Evolutionary conservation across 2,888 invertebrate genomes (phyloP).

Genomic region (Ichneumoninae sp.): DNA sequence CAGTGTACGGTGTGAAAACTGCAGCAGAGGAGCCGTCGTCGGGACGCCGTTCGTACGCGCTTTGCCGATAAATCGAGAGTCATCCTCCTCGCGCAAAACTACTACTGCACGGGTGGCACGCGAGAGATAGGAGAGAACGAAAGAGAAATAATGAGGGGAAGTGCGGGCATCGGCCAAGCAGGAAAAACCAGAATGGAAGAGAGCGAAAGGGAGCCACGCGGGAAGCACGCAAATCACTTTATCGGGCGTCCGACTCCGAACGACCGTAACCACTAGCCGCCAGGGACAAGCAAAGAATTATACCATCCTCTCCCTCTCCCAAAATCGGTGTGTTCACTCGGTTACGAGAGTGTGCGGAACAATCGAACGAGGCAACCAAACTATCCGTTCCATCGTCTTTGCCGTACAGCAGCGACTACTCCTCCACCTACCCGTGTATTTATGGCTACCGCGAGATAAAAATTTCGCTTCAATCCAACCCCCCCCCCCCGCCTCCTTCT

Average conservation of each 20-base stretch:
- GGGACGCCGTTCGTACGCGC: constrained; percentile 53
- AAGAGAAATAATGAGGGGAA: constrained; percentile 65
- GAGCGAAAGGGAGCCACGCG: constrained; percentile 22
- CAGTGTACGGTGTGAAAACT: constrained; percentile 37
- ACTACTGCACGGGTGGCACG: constrained; percentile 29
- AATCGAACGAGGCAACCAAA: constrained; percentile 63
- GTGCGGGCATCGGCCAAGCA: constrained; percentile 48
- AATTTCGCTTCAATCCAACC: constrained; percentile 53
- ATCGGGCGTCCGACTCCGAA: constrained; percentile 67
- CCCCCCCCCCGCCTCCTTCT: not conserved
- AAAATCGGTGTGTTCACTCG: constrained; percentile 11
- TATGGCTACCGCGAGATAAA: constrained; percentile 57
- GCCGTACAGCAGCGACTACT: constrained; percentile 39
- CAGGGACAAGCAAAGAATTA: constrained; percentile 66
- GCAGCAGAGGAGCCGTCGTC: constrained; percentile 46
- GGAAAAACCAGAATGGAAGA: constrained; percentile 32
- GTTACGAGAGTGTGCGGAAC: constrained; percentile 58
- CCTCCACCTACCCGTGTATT: constrained; percentile 55
- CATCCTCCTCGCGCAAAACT: constrained; percentile 11
- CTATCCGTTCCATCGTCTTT: constrained; percentile 55
- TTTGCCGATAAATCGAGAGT: constrained; percentile 61
- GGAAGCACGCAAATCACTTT: constrained; percentile 67
- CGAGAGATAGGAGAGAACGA: constrained; percentile 61
- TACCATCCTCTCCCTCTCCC: constrained; percentile 37
- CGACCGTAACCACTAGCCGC: constrained; percentile 66